phyloP scores from a whole-genome alignment of 1,140 invertebrate species.

The Drosophila kepulauana region DNA sequence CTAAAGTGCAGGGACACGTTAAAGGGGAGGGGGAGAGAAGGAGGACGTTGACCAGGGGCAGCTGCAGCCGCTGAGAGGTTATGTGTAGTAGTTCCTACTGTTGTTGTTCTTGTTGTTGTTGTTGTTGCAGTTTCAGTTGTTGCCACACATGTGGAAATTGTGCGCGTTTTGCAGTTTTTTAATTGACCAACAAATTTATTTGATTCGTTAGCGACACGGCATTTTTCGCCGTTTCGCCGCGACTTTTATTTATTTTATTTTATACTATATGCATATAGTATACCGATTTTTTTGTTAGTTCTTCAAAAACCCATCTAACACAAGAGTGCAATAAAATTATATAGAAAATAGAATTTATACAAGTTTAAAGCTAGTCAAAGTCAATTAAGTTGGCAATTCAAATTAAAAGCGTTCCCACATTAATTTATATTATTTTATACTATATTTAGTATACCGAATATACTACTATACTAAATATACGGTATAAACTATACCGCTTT shows the following conservation, averaged over 20 bases:
- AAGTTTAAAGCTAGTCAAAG: too few relatives aligned
- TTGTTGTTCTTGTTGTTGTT: conserved; percentile 33
- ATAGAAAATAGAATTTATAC: too few relatives aligned
- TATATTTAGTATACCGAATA: too few relatives aligned
- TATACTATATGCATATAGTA: conserved; percentile 2
- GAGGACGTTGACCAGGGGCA: neutral
- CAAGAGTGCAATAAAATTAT: too few relatives aligned
- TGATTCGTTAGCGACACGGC: conserved; percentile 79
- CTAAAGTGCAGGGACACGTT: neutral
- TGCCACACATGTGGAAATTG: conserved; percentile 81
- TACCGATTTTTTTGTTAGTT: neutral
- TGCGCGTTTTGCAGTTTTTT: conserved; percentile 84
- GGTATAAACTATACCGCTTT: too few relatives aligned
- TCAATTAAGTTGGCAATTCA: too few relatives aligned
- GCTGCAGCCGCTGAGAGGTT: conserved; percentile 14
- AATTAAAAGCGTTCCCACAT: too few relatives aligned
- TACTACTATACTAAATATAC: too few relatives aligned
- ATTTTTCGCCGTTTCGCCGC: conserved; percentile 44
- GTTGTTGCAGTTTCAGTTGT: conserved; percentile 52
- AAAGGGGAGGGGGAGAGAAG: neutral
- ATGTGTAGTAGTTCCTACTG: neutral
- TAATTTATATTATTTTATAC: too few relatives aligned
- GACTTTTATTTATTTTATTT: conserved; percentile 32
- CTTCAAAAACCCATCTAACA: conserved; percentile 1
- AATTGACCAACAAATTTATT: conserved; percentile 84